Percentiles rank a stretch among this genome's conserved stretches.
Conservation (phyloP, 2,888 invertebrate genomes). For the Aquatica leii region DNA sequence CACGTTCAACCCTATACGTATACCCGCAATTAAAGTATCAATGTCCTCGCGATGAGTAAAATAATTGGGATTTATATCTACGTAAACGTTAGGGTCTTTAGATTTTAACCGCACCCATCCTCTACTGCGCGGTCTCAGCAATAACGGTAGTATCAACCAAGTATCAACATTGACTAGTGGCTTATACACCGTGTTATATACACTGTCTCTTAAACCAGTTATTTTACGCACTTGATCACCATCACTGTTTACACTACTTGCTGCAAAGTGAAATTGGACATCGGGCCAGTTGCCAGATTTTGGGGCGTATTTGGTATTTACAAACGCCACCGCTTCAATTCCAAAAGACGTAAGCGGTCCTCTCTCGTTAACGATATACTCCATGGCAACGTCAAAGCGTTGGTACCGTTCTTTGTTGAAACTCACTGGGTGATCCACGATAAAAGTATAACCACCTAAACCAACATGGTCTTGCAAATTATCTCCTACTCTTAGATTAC, state of each 20-base stretch:
- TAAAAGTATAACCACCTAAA: constrained; percentile 83
- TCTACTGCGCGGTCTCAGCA: constrained; percentile 85
- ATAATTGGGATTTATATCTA: constrained; percentile 91
- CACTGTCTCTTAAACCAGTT: constrained; percentile 77
- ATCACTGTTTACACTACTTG: constrained; percentile 85
- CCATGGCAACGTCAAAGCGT: constrained; percentile 78
- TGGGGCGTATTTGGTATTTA: constrained; percentile 88
- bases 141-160: constrained; percentile 82
- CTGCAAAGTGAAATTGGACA: constrained; percentile 86
- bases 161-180: constrained; percentile 81
- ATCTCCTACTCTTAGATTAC: constrained; percentile 80
- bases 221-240: constrained; percentile 79
- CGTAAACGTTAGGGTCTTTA: constrained; percentile 81
- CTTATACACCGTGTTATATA: constrained; percentile 86
- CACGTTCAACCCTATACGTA: constrained; percentile 82
- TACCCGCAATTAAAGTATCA: constrained; percentile 80
- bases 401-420: constrained; percentile 82
- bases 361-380: constrained; percentile 81
- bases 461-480: constrained; percentile 91
- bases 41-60: constrained; percentile 86
- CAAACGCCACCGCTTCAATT: constrained; percentile 86
- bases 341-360: constrained; percentile 86
- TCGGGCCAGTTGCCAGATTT: constrained; percentile 81
- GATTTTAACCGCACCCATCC: constrained; percentile 88
- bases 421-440: constrained; percentile 81